These are phyloP conservation scores for Mesorhabditis spiculigera DNA, from an alignment of 2,888 invertebrate species.

Conservation along the genomic window DNA sequence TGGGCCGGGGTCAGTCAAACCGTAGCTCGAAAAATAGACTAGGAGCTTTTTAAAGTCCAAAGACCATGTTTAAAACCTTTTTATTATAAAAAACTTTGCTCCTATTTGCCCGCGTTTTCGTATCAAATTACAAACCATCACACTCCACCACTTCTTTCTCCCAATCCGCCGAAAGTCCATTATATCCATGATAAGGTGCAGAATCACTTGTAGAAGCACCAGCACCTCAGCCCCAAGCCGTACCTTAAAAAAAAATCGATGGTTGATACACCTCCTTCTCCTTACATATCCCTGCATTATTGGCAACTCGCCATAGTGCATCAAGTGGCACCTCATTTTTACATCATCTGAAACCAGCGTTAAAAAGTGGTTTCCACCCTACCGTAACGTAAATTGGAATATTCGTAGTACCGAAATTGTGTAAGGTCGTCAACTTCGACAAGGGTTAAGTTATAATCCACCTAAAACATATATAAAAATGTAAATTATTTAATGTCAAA, in stretches of 20 bases:
- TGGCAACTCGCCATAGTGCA: constrained; percentile 7
- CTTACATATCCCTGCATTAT: neutral
- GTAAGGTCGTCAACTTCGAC: neutral
- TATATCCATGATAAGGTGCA: constrained; percentile 41
- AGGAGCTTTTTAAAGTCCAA: too few relatives aligned
- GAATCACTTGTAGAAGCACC: constrained; percentile 32
- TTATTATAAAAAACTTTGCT: neutral
- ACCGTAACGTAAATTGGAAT: constrained; percentile 4
- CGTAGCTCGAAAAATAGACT: too few relatives aligned
- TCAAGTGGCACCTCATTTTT: constrained; percentile 10
- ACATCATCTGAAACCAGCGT: constrained; percentile 7
- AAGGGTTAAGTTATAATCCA: neutral
- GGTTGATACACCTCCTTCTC: neutral
- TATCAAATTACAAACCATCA: constrained; percentile 69
- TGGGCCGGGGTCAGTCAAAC: too few relatives aligned
- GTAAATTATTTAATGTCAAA: neutral
- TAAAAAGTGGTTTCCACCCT: neutral
- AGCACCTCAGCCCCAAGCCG: constrained; percentile 42
- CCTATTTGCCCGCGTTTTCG: constrained; percentile 48
- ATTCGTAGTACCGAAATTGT: neutral
- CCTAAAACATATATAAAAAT: neutral
- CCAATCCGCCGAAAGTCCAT: constrained; percentile 47
- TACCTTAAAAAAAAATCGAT: constrained; percentile 18
- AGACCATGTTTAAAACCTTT: neutral
- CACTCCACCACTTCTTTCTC: constrained; percentile 69